These are phyloP conservation scores for Silurus meridionalis DNA, from an alignment of 2,113 vertebrate genomes.

Conservation along the genomic window DNA sequence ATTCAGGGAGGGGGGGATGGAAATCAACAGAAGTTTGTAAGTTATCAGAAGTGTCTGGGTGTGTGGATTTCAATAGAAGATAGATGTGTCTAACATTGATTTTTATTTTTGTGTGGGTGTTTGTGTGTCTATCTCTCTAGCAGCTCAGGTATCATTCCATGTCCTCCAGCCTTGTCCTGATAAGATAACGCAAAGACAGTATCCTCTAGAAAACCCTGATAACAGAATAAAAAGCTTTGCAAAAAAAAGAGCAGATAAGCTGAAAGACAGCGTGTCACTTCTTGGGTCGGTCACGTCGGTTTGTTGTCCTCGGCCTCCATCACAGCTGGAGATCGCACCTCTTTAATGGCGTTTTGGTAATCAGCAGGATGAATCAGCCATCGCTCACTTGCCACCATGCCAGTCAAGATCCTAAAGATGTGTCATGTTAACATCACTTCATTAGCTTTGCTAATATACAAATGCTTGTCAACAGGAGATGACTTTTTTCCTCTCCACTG, in stretches of 20 bases:
- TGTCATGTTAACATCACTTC: constrained; percentile 49
- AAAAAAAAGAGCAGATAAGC: constrained; percentile 42
- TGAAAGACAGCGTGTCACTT: constrained; percentile 27
- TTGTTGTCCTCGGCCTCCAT: constrained; percentile 20
- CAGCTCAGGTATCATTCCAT: constrained; percentile 19
- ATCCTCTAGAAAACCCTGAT: constrained; percentile 35
- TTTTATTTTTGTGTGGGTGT: background rate
- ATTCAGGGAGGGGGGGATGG: background rate
- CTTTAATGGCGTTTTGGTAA: constrained; percentile 53
- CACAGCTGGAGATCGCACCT: constrained; percentile 32
- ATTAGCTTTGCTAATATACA: constrained; percentile 55
- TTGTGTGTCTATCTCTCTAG: background rate
- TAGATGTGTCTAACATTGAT: background rate
- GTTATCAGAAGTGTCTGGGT: background rate
- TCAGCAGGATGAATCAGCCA: constrained; percentile 50
- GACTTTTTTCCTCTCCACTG: background rate
- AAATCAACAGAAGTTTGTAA: background rate
- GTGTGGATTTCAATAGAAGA: background rate
- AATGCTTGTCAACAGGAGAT: constrained; percentile 43
- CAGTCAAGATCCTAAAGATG: constrained; percentile 50
- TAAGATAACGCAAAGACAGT: constrained; percentile 43
- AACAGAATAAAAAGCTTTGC: constrained; percentile 37
- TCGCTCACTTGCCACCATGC: constrained; percentile 56
- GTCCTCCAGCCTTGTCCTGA: constrained; percentile 16
- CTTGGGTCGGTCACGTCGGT: constrained; percentile 44